Percentiles rank a stretch among this genome's conserved stretches.
These are phyloP conservation scores for Bombyx huttoni DNA, from an alignment of 2,888 invertebrate species.

Conservation along the genomic window DNA sequence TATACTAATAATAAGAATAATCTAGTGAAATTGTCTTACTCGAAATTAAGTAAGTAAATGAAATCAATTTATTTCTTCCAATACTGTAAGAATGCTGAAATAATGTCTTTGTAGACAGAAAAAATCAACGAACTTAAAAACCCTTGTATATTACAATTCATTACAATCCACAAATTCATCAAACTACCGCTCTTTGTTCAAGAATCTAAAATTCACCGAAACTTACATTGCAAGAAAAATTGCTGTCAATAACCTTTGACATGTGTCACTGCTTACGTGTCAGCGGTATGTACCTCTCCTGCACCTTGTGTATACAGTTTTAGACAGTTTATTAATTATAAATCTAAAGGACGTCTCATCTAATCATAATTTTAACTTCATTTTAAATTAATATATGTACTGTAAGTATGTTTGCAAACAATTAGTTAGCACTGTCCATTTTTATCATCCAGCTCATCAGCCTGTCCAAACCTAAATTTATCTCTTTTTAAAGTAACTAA, in stretches of 20 bases:
- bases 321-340: not conserved
- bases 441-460: not conserved
- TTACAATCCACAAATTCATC: not conserved
- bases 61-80: no score
- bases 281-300: constrained; percentile 42
- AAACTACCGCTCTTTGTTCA: not conserved
- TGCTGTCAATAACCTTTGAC: constrained; percentile 71
- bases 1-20: no score
- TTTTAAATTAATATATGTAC: not conserved
- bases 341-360: not conserved
- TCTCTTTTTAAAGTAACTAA: no score
- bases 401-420: not conserved
- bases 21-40: no score
- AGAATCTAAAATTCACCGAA: not conserved
- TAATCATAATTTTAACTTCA: not conserved
- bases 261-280: constrained; percentile 74
- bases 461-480: no score
- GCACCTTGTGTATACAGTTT: not conserved
- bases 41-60: no score
- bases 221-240: constrained; percentile 18
- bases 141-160: no score
- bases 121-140: no score
- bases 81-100: no score
- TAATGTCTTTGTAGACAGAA: no score
- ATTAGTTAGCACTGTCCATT: not conserved